These are phyloP conservation scores for Fopius arisanus DNA, from an alignment of 1,140 invertebrate genomes.

Conservation along the genomic window DNA sequence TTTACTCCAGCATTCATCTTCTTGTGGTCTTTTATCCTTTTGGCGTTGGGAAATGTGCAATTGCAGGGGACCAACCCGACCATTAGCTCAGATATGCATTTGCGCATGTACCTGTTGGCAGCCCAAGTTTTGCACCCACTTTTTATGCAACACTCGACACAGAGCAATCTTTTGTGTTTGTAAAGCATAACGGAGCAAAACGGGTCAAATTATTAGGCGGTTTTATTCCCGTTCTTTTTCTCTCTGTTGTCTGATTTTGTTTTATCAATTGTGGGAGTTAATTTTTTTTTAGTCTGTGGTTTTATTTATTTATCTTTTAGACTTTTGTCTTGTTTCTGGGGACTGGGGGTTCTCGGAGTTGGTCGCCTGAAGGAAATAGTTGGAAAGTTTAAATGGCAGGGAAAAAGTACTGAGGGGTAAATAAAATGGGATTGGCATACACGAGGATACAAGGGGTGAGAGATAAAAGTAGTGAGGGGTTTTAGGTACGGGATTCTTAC, in stretches of 20 bases:
- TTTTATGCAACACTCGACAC: background rate
- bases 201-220: background rate
- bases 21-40: background rate
- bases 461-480: background rate
- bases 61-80: background rate
- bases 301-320: too few species aligned
- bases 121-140: background rate
- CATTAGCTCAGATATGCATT: conserved; percentile 16
- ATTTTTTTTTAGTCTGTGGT: background rate
- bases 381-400: background rate
- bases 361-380: background rate
- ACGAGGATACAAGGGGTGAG: background rate
- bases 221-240: background rate
- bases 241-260: background rate
- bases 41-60: background rate
- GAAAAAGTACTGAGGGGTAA: background rate
- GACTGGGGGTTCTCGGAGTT: background rate
- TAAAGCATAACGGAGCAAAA: background rate
- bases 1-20: background rate
- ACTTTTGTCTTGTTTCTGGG: background rate
- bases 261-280: background rate
- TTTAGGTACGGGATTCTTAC: background rate
- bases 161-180: background rate
- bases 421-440: background rate
- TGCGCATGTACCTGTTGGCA: conserved; percentile 49